Percentiles rank a stretch among this genome's conserved stretches.
Evolutionary conservation across 2,888 invertebrate species (phyloP).

Genomic region (Cheilosia vulpina): DNA sequence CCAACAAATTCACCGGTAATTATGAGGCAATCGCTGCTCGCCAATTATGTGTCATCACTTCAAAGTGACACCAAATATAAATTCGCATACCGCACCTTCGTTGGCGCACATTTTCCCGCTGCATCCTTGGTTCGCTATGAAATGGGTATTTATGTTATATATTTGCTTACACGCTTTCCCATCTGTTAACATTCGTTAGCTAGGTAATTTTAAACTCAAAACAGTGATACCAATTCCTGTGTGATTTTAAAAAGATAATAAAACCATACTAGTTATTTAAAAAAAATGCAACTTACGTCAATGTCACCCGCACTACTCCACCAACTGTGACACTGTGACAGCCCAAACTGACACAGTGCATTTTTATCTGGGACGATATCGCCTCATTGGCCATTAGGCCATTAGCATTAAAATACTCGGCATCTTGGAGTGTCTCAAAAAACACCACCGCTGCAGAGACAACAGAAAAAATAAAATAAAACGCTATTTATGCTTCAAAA

Average conservation of each 20-base stretch:
- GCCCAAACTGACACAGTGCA: constrained; percentile 41
- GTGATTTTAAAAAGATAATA: constrained; percentile 26
- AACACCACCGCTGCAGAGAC: constrained; percentile 23
- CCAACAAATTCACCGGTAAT: not conserved
- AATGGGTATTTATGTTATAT: not conserved
- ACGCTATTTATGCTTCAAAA: constrained; percentile 23
- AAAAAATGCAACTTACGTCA: constrained; percentile 14
- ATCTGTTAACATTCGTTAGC: constrained; percentile 51
- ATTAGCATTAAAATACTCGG: constrained; percentile 59
- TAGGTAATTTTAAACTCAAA: not conserved
- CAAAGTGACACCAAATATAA: constrained; percentile 3
- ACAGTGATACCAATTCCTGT: constrained; percentile 11
- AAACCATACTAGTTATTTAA: constrained; percentile 13
- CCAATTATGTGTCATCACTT: not conserved
- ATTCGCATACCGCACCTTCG: constrained; percentile 10
- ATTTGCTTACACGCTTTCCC: not conserved
- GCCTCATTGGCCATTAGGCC: constrained; percentile 68
- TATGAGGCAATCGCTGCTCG: constrained; percentile 7
- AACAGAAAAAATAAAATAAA: constrained; percentile 9
- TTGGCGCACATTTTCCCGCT: constrained; percentile 12
- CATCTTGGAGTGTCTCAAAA: constrained; percentile 50
- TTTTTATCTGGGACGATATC: constrained; percentile 62
- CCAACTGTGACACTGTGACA: constrained; percentile 1
- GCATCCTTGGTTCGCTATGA: not conserved
- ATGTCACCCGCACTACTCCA: constrained; percentile 21